Evolutionary conservation across 2,888 invertebrate species (phyloP), one percentile per base, ranked within the genome.

Genomic region (Drosophila mettleri): DNA sequence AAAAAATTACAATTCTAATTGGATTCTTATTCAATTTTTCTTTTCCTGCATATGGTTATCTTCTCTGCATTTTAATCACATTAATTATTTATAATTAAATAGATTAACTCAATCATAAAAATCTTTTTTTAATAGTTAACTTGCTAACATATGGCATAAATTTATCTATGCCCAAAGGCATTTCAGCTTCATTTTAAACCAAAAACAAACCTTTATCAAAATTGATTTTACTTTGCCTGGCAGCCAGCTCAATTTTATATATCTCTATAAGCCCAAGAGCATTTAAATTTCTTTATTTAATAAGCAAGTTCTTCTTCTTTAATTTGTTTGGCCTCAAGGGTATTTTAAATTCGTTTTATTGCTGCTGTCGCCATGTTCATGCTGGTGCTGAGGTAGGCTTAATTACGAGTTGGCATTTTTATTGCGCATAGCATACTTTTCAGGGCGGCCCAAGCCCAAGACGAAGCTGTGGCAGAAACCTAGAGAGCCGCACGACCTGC

Each of bases 371-470:
- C 22, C 34, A 27, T 46, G 39, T 20, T 51, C 12, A 52, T 33
- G 46, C 31, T 33, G 48, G n/a, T 29, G 22, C 48, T 14, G 29
- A 62, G 62, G 62, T 63, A 48, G 59, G 46, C 69, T 69, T 76
- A 72, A 76, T 76, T 76, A 73, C 66, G 41, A 58, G 57, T 34
- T 54, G 62, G 31, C 74, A 70, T 59, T 74, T 63, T 61, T 45
- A 54, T 74, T 58, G 58, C 18, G 33, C 74, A 69, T 69, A 78
- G 78, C 79, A 76, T 78, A 78, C 84, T 78, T 84, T 80, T 45
- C 14, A 63, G 78, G 70, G 79, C 64, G 49, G 20, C 45, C 34
- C 24, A n/a, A 18, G 9, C 16, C 34, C 16, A n/a, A 5, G 16
- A 8, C 16, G 1, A 24, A 9, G n/a, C 24, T 4, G 10, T 18